A percentile compares a stretch with the other conserved stretches of the same genome.
Conservation (phyloP, 2,888 invertebrate species). For the Epinotia demarniana region DNA sequence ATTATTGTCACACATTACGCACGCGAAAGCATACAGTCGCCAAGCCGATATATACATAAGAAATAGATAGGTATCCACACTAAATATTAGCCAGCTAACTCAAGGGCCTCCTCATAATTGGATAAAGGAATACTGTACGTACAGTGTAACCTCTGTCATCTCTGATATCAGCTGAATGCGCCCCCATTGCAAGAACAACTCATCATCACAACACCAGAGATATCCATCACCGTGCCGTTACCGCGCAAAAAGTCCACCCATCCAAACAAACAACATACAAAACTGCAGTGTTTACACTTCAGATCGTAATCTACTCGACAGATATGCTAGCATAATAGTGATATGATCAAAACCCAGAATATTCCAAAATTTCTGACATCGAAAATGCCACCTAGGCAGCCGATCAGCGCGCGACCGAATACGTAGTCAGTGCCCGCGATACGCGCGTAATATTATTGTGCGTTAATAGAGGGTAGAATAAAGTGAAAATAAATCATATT, state of each 20-base stretch:
- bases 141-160: constrained; percentile 30
- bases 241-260: constrained; percentile 6
- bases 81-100: constrained; percentile 28
- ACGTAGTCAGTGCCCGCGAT: not conserved
- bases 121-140: constrained; percentile 31
- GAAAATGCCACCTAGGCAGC: constrained; percentile 81
- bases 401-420: constrained; percentile 31
- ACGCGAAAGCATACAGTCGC: constrained; percentile 15
- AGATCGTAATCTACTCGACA: constrained; percentile 22
- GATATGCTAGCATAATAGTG: constrained; percentile 35
- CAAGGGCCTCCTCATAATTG: constrained; percentile 28
- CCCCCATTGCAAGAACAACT: not conserved
- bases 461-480: constrained; percentile 23
- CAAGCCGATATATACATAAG: constrained; percentile 12
- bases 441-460: not conserved
- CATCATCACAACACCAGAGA: constrained; percentile 8
- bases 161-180: constrained; percentile 15
- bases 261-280: constrained; percentile 3
- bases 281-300: constrained; percentile 3
- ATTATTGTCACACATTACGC: not conserved
- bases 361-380: constrained; percentile 67
- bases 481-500: constrained; percentile 46
- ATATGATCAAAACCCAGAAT: constrained; percentile 49
- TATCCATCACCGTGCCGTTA: not conserved
- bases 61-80: constrained; percentile 2